phyloP scores from a whole-genome alignment of 2,888 invertebrate genomes.

The Zonitis immaculata region DNA sequence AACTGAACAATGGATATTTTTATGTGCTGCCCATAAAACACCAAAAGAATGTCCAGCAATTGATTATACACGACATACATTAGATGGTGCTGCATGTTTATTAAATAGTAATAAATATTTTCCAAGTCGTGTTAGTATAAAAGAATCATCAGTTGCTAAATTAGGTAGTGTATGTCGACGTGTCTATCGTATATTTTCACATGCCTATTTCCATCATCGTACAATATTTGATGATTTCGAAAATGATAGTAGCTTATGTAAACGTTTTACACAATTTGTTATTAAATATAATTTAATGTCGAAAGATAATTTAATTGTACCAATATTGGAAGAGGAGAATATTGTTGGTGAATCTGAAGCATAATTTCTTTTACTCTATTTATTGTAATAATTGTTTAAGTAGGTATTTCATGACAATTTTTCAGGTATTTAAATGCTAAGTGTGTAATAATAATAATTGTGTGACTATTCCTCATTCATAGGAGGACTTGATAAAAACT shows the following conservation, averaged over 20 bases:
- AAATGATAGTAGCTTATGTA: slow-evolving; percentile 91
- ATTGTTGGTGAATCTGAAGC: slow-evolving; percentile 54
- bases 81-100: slow-evolving; percentile 97
- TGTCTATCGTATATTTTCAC: slow-evolving; percentile 98
- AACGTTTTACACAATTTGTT: slow-evolving; percentile 95
- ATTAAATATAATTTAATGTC: slow-evolving; percentile 98
- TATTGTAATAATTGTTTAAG: neutral
- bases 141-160: slow-evolving; percentile 98
- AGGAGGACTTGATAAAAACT: neutral
- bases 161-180: slow-evolving; percentile 97
- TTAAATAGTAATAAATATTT: slow-evolving; percentile 99
- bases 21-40: slow-evolving; percentile 99
- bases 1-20: slow-evolving; percentile 99
- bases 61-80: slow-evolving; percentile 96
- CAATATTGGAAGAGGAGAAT: slow-evolving; percentile 80
- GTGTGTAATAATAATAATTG: neutral
- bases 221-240: slow-evolving; percentile 97
- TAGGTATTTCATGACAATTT: neutral
- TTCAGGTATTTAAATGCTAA: neutral
- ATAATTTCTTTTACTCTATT: slow-evolving; percentile 24
- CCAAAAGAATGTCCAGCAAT: slow-evolving; percentile 99
- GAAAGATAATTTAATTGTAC: slow-evolving; percentile 96
- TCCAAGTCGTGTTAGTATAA: slow-evolving; percentile 98
- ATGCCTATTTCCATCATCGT: slow-evolving; percentile 98
- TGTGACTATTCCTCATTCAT: neutral